A percentile compares a stretch with the other conserved stretches of the same genome.
phyloP scores from a whole-genome alignment of 2,888 invertebrate species.

The Oscheius sp. region DNA sequence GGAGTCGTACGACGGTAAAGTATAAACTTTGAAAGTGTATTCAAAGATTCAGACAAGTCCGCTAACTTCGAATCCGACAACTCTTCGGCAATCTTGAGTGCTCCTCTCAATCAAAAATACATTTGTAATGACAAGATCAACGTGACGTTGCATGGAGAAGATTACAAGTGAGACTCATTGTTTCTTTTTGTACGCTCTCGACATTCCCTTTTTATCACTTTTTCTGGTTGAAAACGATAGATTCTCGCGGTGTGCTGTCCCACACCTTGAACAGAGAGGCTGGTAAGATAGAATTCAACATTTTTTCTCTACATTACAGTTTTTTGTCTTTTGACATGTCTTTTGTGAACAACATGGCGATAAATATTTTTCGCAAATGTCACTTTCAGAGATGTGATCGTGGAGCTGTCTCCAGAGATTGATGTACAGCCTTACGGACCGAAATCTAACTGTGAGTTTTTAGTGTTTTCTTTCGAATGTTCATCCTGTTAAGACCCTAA shows the following conservation, averaged over 20 bases:
- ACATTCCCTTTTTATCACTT: too few species aligned
- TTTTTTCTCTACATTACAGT: too few species aligned
- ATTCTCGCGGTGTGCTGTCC: too few species aligned
- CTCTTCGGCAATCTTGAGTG: slow-evolving; percentile 60
- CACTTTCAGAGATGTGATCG: slow-evolving; percentile 57
- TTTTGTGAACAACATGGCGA: too few species aligned
- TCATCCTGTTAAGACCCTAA: too few species aligned
- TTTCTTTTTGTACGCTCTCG: too few species aligned
- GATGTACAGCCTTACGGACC: slow-evolving; percentile 68
- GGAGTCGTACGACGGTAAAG: slow-evolving; percentile 58
- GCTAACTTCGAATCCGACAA: slow-evolving; percentile 61
- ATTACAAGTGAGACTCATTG: slow-evolving; percentile 47
- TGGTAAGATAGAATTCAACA: too few species aligned
- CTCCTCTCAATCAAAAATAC: slow-evolving; percentile 69
- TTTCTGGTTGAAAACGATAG: too few species aligned
- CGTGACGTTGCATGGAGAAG: slow-evolving; percentile 59
- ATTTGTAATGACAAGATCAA: slow-evolving; percentile 69
- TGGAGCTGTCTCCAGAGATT: slow-evolving; percentile 67
- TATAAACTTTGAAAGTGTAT: background rate
- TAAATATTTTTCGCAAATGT: background rate
- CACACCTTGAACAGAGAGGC: too few species aligned
- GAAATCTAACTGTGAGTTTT: slow-evolving; percentile 66
- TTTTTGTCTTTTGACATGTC: too few species aligned
- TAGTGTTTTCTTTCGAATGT: background rate
- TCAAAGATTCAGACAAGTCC: slow-evolving; percentile 42